These are phyloP conservation scores for Zoanthus sociatus DNA, from an alignment of 92 coral and sea anemone genomes.

Conservation along the genomic window DNA sequence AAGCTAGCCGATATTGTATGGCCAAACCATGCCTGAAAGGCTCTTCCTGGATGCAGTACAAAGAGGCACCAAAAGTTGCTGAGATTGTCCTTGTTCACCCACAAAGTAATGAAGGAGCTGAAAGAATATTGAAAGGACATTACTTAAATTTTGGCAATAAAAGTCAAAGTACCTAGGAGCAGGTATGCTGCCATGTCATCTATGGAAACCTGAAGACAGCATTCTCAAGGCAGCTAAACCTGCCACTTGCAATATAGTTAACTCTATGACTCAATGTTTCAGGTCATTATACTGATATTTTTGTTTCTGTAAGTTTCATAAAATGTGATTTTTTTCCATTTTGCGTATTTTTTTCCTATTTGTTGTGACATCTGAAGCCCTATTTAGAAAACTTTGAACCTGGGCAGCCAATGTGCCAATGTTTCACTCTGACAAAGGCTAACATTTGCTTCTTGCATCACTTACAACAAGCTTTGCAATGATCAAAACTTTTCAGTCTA, in stretches of 20 bases:
- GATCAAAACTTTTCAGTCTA: too few relatives aligned
- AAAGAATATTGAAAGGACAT: conserved; percentile 41
- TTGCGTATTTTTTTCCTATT: too few relatives aligned
- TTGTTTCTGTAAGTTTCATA: too few relatives aligned
- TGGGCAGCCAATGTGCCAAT: too few relatives aligned
- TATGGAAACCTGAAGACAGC: conserved; percentile 44
- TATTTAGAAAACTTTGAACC: too few relatives aligned
- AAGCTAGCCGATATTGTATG: conserved; percentile 28
- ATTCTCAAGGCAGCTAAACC: conserved; percentile 17
- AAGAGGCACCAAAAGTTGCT: conserved; percentile 21
- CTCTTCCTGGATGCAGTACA: neutral
- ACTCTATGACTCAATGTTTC: too few relatives aligned
- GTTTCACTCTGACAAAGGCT: too few relatives aligned
- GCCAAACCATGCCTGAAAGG: conserved; percentile 30
- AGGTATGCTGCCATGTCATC: conserved; percentile 12
- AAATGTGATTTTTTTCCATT: too few relatives aligned
- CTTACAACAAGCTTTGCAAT: too few relatives aligned
- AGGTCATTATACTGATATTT: too few relatives aligned
- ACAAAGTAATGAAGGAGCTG: conserved; percentile 49
- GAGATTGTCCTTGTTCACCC: conserved; percentile 46
- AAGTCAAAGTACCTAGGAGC: conserved; percentile 32
- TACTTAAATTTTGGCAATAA: conserved; percentile 43
- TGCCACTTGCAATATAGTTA: neutral
- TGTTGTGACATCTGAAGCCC: too few relatives aligned
- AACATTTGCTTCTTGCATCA: too few relatives aligned